Conservation (phyloP, 2,797 vertebrate genomes). For the Rousettus madagascariensis region DNA sequence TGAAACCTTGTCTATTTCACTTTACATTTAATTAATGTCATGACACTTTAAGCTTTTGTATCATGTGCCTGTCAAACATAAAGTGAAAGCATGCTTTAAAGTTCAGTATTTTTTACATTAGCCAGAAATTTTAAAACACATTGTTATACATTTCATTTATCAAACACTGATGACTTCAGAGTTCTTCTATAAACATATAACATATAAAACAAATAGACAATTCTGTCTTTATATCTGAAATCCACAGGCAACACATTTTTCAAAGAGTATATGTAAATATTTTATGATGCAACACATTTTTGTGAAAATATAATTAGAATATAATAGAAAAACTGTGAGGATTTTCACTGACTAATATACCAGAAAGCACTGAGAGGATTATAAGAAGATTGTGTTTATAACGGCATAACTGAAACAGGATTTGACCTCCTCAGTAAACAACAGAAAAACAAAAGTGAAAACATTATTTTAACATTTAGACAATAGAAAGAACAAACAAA, state of each 20-base stretch:
- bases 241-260: neutral
- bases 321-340: neutral
- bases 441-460: neutral
- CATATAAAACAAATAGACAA: neutral
- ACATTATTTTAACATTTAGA: neutral
- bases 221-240: neutral
- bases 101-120: neutral
- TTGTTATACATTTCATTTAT: neutral
- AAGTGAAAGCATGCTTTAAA: neutral
- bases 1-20: neutral
- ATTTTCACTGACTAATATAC: neutral
- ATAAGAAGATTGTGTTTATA: neutral
- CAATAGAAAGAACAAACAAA: neutral
- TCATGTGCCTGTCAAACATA: neutral
- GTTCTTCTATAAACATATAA: neutral
- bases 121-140: neutral
- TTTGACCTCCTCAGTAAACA: neutral
- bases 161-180: neutral
- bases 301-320: neutral
- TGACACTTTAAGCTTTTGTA: neutral
- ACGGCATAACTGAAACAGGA: neutral
- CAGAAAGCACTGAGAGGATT: neutral
- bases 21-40: slow-evolving; percentile 17
- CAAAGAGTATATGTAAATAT: neutral
- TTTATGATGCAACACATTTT: neutral